Base-by-base conservation (phyloP, 1,140 invertebrate genomes). In the Acromyrmex echinatior region DNA sequence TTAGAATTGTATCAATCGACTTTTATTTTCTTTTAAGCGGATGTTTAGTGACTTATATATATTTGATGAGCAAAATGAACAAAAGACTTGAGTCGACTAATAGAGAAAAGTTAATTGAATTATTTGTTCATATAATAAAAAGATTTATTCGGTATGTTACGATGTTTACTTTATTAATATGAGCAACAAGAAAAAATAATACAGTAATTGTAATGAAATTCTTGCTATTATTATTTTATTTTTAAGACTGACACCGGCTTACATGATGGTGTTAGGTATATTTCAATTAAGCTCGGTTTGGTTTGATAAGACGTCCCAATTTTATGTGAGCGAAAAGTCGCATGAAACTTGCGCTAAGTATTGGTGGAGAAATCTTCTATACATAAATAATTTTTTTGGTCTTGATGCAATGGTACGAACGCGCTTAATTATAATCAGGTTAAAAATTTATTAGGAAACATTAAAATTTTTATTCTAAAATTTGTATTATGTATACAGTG, bases 241-340 rank as follows among this genome's bases (percentile, higher is more conserved):
- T 92, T 92, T 86, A 86, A 96, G 96, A 84, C 87, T 96, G 28
- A 96, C 95, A 45, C 96, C 90, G 0, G 39, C 71, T 0, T 97
- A 97, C 65, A 92, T 96, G 65, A 93, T 96, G 86, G 91, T 95
- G 0, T 92, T 97, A 51, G 94, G 95, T 65, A 91, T 96, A 21
- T 90, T 95, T 3, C 95, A 96, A 89, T 78, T 97, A 21, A 94
- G 95, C 66, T 95, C 94, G 1, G 92, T 92, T n/a, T 96, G 95
- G 91, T 95, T 96, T 35, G 92, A 91, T 2, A 94, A 96, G 45
- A 93, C 92, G 0, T 96, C 96, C 0, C 92, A 95, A 18, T 96
- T 96, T 88, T 95, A 96, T 68, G 92, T 95, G 65, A 21, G 7
- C 9, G 56, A 58, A n/a, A 58, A 7, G 2, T 58, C n/a, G 7